These are phyloP conservation scores for Galeopterus variegatus DNA, from an alignment of 2,113 vertebrate genomes.

Conservation along the genomic window DNA sequence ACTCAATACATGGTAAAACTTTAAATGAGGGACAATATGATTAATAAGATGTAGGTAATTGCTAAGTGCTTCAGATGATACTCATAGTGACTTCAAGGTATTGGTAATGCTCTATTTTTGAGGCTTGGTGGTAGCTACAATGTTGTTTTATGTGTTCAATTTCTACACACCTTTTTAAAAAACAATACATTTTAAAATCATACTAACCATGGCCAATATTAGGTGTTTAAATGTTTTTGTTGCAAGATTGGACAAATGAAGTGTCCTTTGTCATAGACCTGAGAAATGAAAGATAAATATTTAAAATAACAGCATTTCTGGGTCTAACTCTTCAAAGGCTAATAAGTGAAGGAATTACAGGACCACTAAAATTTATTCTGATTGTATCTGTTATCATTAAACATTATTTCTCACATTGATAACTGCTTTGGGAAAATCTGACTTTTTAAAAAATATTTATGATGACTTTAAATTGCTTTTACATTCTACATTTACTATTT, in stretches of 20 bases:
- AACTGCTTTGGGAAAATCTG: not conserved
- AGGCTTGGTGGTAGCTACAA: too few species aligned
- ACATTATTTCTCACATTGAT: not conserved
- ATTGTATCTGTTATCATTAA: not conserved
- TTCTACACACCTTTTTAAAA: too few species aligned
- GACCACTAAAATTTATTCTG: not conserved
- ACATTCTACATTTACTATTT: not conserved
- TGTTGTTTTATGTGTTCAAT: too few species aligned
- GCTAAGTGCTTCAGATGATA: too few species aligned
- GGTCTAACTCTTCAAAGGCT: not conserved
- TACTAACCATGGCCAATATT: not conserved
- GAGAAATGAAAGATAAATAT: not conserved
- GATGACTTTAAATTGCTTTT: not conserved
- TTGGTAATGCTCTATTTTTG: too few species aligned
- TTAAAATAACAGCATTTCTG: not conserved
- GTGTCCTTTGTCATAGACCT: not conserved
- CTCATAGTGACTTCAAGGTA: too few species aligned
- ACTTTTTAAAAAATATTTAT: not conserved
- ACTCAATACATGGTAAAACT: too few species aligned
- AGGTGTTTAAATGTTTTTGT: not conserved
- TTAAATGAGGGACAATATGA: too few species aligned
- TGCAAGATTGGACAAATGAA: not conserved
- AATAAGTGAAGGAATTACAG: not conserved
- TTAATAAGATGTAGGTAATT: too few species aligned
- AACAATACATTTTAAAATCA: too few species aligned